Evolutionary conservation across 1,140 invertebrate species (phyloP).

Genomic region (Idris sp.): DNA sequence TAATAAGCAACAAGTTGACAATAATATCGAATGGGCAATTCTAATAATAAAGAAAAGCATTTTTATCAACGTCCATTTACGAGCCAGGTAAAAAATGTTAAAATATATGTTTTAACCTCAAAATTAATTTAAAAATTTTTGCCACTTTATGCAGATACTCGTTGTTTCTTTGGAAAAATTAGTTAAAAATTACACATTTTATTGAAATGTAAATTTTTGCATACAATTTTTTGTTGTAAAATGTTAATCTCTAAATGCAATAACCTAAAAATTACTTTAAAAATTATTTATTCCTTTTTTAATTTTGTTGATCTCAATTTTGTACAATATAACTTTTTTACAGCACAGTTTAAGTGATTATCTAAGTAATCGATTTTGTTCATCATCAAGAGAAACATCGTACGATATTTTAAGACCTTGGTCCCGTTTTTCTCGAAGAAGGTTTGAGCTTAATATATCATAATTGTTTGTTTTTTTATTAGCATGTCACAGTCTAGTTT

Average conservation of each 20-base stretch:
- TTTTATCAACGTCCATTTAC: slow-evolving; percentile 65
- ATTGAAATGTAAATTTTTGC: no score
- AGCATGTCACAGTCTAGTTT: no score
- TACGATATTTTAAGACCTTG: slow-evolving; percentile 76
- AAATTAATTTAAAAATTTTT: slow-evolving; percentile 13
- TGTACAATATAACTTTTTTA: slow-evolving; percentile 24
- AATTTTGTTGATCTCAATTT: no score
- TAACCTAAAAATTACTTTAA: no score
- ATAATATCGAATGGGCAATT: slow-evolving; percentile 71
- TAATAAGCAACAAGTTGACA: neutral
- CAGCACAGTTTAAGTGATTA: slow-evolving; percentile 56
- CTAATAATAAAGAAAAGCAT: slow-evolving; percentile 64
- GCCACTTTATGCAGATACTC: no score
- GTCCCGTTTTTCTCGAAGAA: slow-evolving; percentile 81
- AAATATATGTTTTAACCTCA: slow-evolving; percentile 34
- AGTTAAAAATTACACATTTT: no score
- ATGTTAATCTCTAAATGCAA: no score
- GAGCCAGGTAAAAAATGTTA: slow-evolving; percentile 67
- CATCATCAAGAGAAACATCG: slow-evolving; percentile 51
- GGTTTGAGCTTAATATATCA: slow-evolving; percentile 79
- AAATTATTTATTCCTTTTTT: no score
- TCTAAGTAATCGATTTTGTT: slow-evolving; percentile 65
- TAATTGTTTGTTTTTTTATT: no score
- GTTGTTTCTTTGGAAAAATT: no score
- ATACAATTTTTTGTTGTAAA: no score